phyloP scores from a whole-genome alignment of 2,113 vertebrate genomes.

The Atlantisia rogersi region DNA sequence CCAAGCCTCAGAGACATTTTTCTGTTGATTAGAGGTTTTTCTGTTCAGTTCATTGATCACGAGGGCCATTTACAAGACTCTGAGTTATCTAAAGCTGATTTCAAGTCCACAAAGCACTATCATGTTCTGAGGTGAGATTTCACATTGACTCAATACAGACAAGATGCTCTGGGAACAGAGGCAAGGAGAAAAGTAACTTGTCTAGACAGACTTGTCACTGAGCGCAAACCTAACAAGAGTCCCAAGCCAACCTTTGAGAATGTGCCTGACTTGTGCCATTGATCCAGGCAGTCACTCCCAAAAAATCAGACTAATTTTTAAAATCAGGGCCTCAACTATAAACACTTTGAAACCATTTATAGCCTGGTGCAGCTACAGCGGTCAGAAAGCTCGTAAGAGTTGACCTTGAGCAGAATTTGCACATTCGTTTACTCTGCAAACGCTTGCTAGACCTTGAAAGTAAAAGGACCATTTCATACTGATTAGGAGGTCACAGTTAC shows the following conservation, averaged over 20 bases:
- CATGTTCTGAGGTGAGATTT: slow-evolving; percentile 15
- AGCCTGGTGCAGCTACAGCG: not conserved
- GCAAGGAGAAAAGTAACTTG: not conserved
- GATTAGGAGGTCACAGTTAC: not conserved
- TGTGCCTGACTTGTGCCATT: not conserved
- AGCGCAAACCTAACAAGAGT: not conserved
- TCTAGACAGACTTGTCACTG: not conserved
- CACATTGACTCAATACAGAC: not conserved
- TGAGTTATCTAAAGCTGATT: slow-evolving; percentile 40
- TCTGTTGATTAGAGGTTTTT: slow-evolving; percentile 37
- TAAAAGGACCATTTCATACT: not conserved
- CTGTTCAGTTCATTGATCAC: slow-evolving; percentile 44
- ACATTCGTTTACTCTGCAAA: not conserved
- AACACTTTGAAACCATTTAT: not conserved
- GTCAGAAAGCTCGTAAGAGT: not conserved
- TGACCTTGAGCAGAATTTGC: not conserved
- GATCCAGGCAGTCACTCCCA: not conserved
- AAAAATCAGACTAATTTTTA: not conserved
- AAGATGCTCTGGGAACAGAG: not conserved
- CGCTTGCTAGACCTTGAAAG: not conserved
- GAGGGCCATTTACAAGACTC: slow-evolving; percentile 26
- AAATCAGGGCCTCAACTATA: not conserved
- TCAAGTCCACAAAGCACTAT: slow-evolving; percentile 9
- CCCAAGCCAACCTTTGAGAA: not conserved
- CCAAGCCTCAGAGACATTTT: slow-evolving; percentile 6